Evolutionary conservation across 2,888 invertebrate genomes (phyloP).

Genomic region (Meandrusa payeni): DNA sequence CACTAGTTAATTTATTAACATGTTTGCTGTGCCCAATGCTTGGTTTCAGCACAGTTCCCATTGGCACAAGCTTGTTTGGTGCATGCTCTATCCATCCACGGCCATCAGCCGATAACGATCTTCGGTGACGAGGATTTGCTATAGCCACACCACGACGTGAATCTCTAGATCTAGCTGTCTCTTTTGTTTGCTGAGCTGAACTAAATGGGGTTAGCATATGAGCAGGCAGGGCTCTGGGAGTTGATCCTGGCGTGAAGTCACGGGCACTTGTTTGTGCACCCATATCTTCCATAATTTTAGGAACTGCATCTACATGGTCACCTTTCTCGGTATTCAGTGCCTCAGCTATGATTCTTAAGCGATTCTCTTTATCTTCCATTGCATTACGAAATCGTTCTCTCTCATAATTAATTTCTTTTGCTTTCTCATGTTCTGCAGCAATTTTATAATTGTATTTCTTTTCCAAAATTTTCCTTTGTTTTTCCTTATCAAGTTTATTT

Average conservation of each 20-base stretch:
- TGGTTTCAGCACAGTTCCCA: constrained; percentile 95
- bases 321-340: constrained; percentile 55
- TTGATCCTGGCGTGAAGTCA: constrained; percentile 68
- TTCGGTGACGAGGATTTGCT: constrained; percentile 86
- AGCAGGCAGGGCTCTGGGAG: constrained; percentile 67
- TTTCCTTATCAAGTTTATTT: constrained; percentile 84
- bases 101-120: constrained; percentile 90
- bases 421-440: constrained; percentile 88
- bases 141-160: constrained; percentile 83
- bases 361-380: constrained; percentile 68
- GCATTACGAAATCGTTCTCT: constrained; percentile 58
- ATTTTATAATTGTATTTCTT: constrained; percentile 83
- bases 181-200: constrained; percentile 48
- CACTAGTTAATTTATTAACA: constrained; percentile 89
- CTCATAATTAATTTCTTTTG: constrained; percentile 81
- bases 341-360: constrained; percentile 66
- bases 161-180: constrained; percentile 61
- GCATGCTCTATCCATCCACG: constrained; percentile 94
- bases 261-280: constrained; percentile 59
- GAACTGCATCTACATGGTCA: constrained; percentile 41
- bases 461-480: constrained; percentile 79
- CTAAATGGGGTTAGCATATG: constrained; percentile 69
- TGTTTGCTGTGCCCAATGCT: constrained; percentile 90
- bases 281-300: constrained; percentile 47
- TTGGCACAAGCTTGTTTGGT: constrained; percentile 87